These are phyloP conservation scores for Sorex maritimensis DNA, from an alignment of 2,797 vertebrate species.

Conservation along the genomic window DNA sequence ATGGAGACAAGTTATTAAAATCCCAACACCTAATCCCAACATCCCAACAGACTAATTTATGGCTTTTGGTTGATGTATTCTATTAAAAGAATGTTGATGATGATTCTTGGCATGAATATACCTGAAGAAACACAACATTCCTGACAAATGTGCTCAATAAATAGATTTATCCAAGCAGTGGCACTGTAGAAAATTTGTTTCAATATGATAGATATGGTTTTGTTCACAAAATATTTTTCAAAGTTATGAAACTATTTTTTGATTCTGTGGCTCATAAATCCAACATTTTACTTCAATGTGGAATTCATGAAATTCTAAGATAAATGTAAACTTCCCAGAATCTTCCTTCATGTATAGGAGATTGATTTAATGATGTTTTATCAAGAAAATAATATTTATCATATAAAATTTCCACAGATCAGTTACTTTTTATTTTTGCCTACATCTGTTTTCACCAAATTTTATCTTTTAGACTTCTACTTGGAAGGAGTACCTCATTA, in stretches of 20 bases:
- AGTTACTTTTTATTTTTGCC: background rate
- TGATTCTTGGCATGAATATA: background rate
- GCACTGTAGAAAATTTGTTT: background rate
- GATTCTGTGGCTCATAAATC: background rate
- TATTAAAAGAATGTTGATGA: background rate
- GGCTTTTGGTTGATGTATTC: background rate
- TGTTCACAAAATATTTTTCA: conserved; percentile 25
- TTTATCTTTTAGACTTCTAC: background rate
- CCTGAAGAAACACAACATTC: background rate
- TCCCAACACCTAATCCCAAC: no score
- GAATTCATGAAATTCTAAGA: conserved; percentile 51
- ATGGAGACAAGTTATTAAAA: conserved; percentile 40
- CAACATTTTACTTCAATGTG: conserved; percentile 1
- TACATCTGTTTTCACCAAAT: background rate
- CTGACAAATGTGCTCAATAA: background rate
- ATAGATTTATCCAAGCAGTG: background rate
- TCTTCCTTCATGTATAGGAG: conserved; percentile 16
- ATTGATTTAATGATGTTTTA: conserved; percentile 41
- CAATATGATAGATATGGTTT: background rate
- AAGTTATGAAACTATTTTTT: conserved; percentile 27
- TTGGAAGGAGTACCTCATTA: background rate
- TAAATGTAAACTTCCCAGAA: conserved; percentile 38
- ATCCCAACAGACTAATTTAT: background rate
- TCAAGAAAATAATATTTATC: conserved; percentile 3
- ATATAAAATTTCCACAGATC: background rate